Base-by-base conservation (phyloP, 2,797 vertebrate genomes). In the Labroides dimidiatus region DNA sequence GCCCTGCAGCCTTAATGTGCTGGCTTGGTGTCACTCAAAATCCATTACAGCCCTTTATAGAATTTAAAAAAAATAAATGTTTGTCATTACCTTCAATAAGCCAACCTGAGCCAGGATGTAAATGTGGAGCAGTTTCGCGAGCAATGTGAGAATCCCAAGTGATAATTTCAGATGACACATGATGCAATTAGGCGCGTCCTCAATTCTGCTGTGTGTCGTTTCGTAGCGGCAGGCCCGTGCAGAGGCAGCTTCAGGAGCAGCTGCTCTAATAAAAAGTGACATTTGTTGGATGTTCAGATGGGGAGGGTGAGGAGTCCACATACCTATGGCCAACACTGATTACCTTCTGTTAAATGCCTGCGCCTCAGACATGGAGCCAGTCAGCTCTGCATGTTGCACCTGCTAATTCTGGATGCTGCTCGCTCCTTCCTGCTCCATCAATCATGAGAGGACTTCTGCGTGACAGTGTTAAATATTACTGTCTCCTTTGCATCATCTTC, bases 211-310 rank as follows among this genome's bases (percentile, higher is more conserved):
- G 54, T 69, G 72, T 76, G 75, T 64, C 85, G 76, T 66, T 66
- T 19, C 21, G 68, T 65, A 60, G 82, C 3, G 43, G 62, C 54
- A 19, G 43, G 69, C 63, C 73, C 76, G 74, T 56, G 68, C 64
- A 61, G 76, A 65, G 72, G 65, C 43, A 13, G 42, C 71, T 80
- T 78, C 87, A 84, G 74, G 43, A 81, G 72, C 85, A 81, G 72
- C 65, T 84, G 77, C 82, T 69, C 57, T 78, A 80, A 87, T 84
- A 80, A 82, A 86, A 83, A 80, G 66, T 81, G 86, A 83, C 80
- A 73, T 83, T 84, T 78, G 62, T 70, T 63, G 72, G 45, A 8
- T 67, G 61, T 65, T 75, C 65, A 62, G 53, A 48, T 30, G 16
- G 57, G 39, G 43, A 50, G 51, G 53, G 73, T 13, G 74, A 44